Conservation (phyloP, 1,140 invertebrate genomes). For the Ylistrum balloti region DNA sequence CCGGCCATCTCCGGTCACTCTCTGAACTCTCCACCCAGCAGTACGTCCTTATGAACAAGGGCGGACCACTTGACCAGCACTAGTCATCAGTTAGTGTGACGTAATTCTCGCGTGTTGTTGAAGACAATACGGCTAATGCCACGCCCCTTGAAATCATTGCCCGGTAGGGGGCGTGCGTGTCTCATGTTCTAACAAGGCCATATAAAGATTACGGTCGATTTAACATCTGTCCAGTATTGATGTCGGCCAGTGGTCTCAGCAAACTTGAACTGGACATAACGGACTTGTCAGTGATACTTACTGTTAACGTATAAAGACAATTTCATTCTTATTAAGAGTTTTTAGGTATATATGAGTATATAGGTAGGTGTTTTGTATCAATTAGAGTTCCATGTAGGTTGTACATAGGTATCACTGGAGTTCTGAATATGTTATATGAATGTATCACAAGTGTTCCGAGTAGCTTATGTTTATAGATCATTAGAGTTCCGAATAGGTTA, state of each 20-base stretch:
- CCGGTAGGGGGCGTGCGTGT: background rate
- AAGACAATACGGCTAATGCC: background rate
- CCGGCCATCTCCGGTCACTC: background rate
- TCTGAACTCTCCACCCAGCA: background rate
- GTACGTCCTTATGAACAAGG: background rate
- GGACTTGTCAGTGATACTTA: background rate
- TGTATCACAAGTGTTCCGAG: too few species aligned
- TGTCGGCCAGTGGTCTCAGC: background rate
- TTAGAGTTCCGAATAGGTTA: too few species aligned
- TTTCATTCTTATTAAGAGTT: too few species aligned
- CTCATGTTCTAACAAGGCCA: background rate
- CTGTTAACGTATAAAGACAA: too few species aligned
- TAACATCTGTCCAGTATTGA: background rate
- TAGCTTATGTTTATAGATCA: too few species aligned
- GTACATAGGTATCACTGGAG: too few species aligned
- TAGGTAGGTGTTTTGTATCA: too few species aligned
- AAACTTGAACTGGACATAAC: background rate
- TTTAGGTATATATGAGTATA: too few species aligned
- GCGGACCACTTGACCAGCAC: background rate
- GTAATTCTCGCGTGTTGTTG: conserved; percentile 3
- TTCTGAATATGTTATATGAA: too few species aligned
- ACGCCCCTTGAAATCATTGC: background rate
- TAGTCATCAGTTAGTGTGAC: background rate
- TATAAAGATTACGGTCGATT: conserved; percentile 10
- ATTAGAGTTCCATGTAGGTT: too few species aligned